Evolutionary conservation across 1,140 invertebrate genomes (phyloP), one percentile per base, ranked within the genome.

Genomic region (Bombus confusus): DNA sequence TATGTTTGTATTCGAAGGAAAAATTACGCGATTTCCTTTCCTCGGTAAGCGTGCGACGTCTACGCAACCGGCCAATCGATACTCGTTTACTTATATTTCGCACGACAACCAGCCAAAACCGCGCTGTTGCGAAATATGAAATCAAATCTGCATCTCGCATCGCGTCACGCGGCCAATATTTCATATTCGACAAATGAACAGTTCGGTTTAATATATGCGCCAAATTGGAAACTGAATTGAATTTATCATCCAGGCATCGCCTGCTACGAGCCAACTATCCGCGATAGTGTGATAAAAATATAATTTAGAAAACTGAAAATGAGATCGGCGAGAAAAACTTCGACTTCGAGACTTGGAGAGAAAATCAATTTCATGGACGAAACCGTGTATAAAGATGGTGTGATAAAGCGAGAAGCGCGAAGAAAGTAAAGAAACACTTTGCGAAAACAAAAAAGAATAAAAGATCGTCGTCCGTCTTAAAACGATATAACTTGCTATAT

Each of bases 1-100:
- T 71, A 71, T 71, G 68, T 71, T 47, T 59, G 59, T 80, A 80
- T 71, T 71, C n/a, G 28, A 31, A 57, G 37, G 8, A 41, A 72
- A 71, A 80, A 62, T 80, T 72, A 72, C 22, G 66, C 66, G 28
- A n/a, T 52, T 52, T 8, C 9, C 52, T 72, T 81, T 81, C 62
- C 62, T 41, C 68, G 25, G 15, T 34, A 41, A 52, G n/a, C 52
- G 73, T 57, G 31, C 80, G 22, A 62, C 22, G 31, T 31, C 72
- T 22, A 31, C 13, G 4, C 28, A 13, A 0, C 0, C 31, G 39
- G 18, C 9, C 22, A 25, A 79, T 84, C 76, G 47, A 62, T 84
- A 47, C 31, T 59, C 47, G 47, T 52, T 52, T 52, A 0, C 6
- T 71, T 47, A 78, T 71, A 59, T 69, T 41, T 82, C 74, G 66